Evolutionary conservation across 1,140 invertebrate genomes (phyloP).

Genomic region (Capitella teleta): DNA sequence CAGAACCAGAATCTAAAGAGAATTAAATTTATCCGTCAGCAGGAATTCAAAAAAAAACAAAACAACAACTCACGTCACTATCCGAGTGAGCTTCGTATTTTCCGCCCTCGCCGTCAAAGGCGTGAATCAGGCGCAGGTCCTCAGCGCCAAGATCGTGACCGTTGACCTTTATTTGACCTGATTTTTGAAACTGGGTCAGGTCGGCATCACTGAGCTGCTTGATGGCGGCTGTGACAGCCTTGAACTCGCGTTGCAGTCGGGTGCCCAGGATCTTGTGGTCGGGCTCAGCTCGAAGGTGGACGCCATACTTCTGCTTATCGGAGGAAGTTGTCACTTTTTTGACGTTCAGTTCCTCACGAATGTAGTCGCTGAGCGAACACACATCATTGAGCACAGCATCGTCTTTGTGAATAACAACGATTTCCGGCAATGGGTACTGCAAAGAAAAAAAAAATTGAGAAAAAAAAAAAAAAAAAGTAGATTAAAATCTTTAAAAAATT

Average conservation of each 20-base stretch:
- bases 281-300: constrained; percentile 83
- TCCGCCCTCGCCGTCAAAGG: constrained; percentile 48
- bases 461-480: too few species aligned
- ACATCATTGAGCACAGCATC: constrained; percentile 67
- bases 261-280: constrained; percentile 79
- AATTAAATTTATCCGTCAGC: neutral
- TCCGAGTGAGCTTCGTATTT: constrained; percentile 82
- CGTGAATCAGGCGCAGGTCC: constrained; percentile 79
- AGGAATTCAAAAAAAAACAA: neutral
- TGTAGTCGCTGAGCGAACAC: constrained; percentile 67
- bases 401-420: constrained; percentile 87
- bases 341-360: constrained; percentile 90
- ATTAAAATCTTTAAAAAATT: too few species aligned
- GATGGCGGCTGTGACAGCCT: constrained; percentile 69
- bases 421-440: constrained; percentile 84
- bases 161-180: constrained; percentile 59
- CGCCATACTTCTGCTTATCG: constrained; percentile 87
- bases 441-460: too few species aligned
- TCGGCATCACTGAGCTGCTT: constrained; percentile 68
- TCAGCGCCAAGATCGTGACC: constrained; percentile 65
- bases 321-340: constrained; percentile 73
- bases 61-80: constrained; percentile 51
- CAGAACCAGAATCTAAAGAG: constrained; percentile 38
- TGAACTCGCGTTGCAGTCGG: constrained; percentile 59
- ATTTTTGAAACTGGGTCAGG: constrained; percentile 62